These are phyloP conservation scores for Caenorhabditis sulstoni DNA, from an alignment of 2,888 invertebrate species.

Conservation along the genomic window DNA sequence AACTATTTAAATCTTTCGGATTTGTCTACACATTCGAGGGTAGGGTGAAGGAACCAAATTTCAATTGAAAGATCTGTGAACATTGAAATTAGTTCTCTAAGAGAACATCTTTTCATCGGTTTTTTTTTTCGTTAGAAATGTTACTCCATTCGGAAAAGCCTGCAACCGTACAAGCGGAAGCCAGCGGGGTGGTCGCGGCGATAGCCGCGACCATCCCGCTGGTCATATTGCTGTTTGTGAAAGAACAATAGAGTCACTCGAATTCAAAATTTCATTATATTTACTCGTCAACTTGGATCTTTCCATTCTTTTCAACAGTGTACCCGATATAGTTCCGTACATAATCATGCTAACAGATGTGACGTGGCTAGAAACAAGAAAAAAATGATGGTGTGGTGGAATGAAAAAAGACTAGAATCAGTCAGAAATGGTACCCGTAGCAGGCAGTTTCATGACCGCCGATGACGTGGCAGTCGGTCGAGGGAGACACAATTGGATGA, in stretches of 20 bases:
- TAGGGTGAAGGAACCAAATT: too few species aligned
- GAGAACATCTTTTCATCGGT: too few species aligned
- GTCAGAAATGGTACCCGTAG: constrained; percentile 35
- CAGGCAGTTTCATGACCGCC: constrained; percentile 45
- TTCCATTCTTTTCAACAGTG: constrained; percentile 28
- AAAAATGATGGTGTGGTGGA: constrained; percentile 7
- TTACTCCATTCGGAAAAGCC: too few species aligned
- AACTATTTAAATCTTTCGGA: too few species aligned
- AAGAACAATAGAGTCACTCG: background rate
- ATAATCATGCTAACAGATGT: constrained; percentile 41
- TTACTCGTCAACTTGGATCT: constrained; percentile 49
- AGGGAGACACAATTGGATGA: constrained; percentile 12
- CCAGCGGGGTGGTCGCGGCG: too few species aligned
- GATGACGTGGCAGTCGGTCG: constrained; percentile 53
- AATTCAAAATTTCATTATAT: background rate
- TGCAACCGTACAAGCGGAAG: too few species aligned
- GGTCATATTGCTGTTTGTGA: constrained; percentile 6
- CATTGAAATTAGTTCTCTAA: too few species aligned
- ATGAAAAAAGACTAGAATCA: constrained; percentile 39
- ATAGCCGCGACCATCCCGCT: too few species aligned
- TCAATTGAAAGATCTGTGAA: too few species aligned
- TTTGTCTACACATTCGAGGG: too few species aligned
- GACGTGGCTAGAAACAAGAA: constrained; percentile 32
- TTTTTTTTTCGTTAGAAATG: too few species aligned
- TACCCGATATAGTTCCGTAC: constrained; percentile 52